phyloP scores from a whole-genome alignment of 2,888 invertebrate species.

The Microctonus hyperodae region DNA sequence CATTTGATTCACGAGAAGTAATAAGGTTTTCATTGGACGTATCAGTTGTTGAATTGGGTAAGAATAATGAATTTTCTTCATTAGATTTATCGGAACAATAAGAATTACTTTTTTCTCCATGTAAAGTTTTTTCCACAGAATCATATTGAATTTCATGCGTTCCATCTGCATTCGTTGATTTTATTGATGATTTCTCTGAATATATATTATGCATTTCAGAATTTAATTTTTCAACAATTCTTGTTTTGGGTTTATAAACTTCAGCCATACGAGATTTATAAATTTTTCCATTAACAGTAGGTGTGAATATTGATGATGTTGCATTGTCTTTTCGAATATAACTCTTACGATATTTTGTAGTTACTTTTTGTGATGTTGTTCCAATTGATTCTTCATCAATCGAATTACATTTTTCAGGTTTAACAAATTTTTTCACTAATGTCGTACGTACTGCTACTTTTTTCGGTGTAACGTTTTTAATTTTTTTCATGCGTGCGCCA shows the following conservation, averaged over 20 bases:
- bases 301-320: constrained; percentile 7
- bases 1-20: not conserved
- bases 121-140: not conserved
- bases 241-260: constrained; percentile 51
- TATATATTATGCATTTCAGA: constrained; percentile 38
- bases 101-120: constrained; percentile 4
- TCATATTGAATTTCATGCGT: not conserved
- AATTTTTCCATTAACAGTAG: constrained; percentile 24
- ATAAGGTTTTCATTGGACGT: not conserved
- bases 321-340: constrained; percentile 28
- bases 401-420: not conserved
- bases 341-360: constrained; percentile 29
- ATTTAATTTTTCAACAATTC: constrained; percentile 50
- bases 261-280: constrained; percentile 33
- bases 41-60: not conserved
- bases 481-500: not conserved
- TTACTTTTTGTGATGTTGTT: constrained; percentile 23
- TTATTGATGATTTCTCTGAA: constrained; percentile 39
- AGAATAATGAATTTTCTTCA: not conserved
- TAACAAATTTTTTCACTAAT: constrained; percentile 6
- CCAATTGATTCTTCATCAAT: not conserved
- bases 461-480: constrained; percentile 25
- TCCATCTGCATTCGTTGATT: constrained; percentile 19
- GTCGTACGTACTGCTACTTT: not conserved
- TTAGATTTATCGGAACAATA: constrained; percentile 9